Conservation (phyloP, 2,113 vertebrate genomes). For the Okapia johnstoni region DNA sequence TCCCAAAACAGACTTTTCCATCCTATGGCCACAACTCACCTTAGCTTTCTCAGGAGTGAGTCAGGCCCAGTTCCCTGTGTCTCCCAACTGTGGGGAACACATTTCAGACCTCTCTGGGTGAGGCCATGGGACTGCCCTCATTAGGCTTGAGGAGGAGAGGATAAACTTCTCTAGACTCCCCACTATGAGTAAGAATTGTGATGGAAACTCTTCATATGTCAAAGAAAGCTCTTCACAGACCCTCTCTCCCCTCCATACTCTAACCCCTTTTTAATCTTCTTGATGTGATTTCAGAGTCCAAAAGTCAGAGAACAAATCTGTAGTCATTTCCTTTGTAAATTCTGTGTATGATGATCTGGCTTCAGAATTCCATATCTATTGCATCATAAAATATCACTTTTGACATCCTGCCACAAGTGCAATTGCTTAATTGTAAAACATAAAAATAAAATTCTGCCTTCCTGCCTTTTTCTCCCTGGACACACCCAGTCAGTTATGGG, state of each 20-base stretch:
- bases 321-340: background rate
- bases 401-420: conserved; percentile 36
- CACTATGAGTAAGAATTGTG: background rate
- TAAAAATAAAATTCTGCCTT: conserved; percentile 13
- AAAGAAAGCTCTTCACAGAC: background rate
- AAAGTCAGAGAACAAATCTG: background rate
- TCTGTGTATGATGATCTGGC: background rate
- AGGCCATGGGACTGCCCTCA: background rate
- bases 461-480: background rate
- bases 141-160: background rate
- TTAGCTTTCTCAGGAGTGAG: background rate
- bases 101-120: background rate
- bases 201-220: background rate
- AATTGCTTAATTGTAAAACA: conserved; percentile 10
- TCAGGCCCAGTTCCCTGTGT: background rate
- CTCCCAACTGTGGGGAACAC: background rate
- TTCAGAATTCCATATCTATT: background rate
- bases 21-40: background rate
- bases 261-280: background rate
- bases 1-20: background rate
- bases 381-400: background rate
- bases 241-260: background rate
- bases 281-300: background rate
- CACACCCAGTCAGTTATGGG: background rate
- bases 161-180: background rate